These are phyloP conservation scores for Oreochromis aureus DNA, from an alignment of 2,113 vertebrate species.

Conservation along the genomic window DNA sequence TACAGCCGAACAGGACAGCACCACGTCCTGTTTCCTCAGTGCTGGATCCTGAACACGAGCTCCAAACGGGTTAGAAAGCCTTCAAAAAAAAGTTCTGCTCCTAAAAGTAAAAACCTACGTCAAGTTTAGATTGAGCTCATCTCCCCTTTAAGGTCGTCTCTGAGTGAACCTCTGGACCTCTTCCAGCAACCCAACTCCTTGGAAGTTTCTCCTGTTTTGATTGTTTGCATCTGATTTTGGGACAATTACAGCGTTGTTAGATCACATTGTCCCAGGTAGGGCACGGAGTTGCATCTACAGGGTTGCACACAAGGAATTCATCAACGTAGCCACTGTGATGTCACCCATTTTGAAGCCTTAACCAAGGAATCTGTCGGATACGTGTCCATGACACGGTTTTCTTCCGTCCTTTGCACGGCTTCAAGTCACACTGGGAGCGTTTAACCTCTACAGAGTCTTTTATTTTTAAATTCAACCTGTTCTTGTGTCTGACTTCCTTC, in stretches of 20 bases:
- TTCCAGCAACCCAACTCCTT: background rate
- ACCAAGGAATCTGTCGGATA: no score
- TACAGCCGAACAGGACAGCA: background rate
- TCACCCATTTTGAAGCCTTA: background rate
- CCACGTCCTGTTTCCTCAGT: background rate
- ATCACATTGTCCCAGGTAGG: accelerated
- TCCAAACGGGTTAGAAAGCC: background rate
- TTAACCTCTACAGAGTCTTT: background rate
- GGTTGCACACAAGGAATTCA: background rate
- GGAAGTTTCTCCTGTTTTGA: background rate
- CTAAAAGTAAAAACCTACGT: background rate
- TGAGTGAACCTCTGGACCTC: background rate
- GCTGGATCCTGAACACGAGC: background rate
- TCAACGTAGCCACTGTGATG: background rate
- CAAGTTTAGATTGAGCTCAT: background rate
- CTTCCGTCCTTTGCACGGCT: background rate
- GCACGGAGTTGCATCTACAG: background rate
- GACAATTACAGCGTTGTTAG: background rate
- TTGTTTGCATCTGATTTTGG: background rate
- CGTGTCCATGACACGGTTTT: background rate
- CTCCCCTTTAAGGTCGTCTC: background rate
- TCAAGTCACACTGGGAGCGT: background rate
- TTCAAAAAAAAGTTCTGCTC: background rate
- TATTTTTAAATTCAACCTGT: background rate
- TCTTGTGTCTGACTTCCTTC: background rate